phyloP scores from a whole-genome alignment of 1,140 invertebrate species.

The Cylas formicarius region DNA sequence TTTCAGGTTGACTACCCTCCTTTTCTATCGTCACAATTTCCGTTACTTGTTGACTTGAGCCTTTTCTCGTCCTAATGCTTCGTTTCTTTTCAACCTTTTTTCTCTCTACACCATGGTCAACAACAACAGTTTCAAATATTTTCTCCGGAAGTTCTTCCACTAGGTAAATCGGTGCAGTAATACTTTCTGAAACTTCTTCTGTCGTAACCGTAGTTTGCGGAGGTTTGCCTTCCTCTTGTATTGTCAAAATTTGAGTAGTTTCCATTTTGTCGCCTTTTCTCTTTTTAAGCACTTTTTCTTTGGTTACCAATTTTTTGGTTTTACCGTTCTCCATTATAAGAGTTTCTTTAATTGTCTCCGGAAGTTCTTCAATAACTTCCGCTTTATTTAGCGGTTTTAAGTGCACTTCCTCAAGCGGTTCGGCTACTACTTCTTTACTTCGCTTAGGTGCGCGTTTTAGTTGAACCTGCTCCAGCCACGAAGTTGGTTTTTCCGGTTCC shows the following conservation, averaged over 20 bases:
- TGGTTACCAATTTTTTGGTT: constrained; percentile 31
- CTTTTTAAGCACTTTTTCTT: constrained; percentile 41
- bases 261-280: constrained; percentile 39
- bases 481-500: constrained; percentile 33
- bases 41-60: constrained; percentile 29
- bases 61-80: constrained; percentile 32
- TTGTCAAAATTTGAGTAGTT: constrained; percentile 34
- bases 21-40: constrained; percentile 39
- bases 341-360: constrained; percentile 28
- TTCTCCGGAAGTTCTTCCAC: constrained; percentile 24
- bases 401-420: constrained; percentile 33
- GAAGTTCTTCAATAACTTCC: constrained; percentile 19
- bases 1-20: constrained; percentile 41
- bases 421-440: constrained; percentile 38
- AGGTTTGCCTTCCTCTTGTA: constrained; percentile 35
- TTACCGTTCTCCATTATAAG: constrained; percentile 34
- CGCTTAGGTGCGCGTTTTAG: constrained; percentile 26
- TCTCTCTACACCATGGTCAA: constrained; percentile 30
- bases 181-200: constrained; percentile 32
- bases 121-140: constrained; percentile 33
- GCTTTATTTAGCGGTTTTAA: constrained; percentile 29
- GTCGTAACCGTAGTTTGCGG: constrained; percentile 33
- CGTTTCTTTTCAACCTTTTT: constrained; percentile 39
- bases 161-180: constrained; percentile 1
- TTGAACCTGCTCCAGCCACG: constrained; percentile 32